A percentile compares a stretch with the other conserved stretches of the same genome.
Conservation (phyloP, 92 coral and sea anemone genomes). For the Galaxea fascicularis region DNA sequence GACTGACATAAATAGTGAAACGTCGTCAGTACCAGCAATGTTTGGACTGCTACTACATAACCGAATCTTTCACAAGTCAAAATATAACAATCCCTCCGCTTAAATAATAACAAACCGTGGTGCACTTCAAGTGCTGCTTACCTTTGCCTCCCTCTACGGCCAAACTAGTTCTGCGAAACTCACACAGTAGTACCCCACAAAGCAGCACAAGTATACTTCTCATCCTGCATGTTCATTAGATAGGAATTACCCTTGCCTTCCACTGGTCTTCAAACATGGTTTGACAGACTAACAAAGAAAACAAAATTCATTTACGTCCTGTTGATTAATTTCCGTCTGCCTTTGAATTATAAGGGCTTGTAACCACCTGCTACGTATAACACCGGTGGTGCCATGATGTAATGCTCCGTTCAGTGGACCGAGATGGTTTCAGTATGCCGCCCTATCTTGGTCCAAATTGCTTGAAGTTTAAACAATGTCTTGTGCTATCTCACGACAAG, state of each 20-base stretch:
- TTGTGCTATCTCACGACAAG: background rate
- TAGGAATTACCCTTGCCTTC: background rate
- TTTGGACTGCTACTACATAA: background rate
- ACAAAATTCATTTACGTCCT: too few relatives aligned
- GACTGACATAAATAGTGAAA: background rate
- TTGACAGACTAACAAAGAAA: background rate
- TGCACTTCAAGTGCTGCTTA: constrained; percentile 11
- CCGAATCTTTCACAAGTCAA: background rate
- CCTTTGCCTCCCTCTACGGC: constrained; percentile 14
- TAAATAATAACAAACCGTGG: background rate
- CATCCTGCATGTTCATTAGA: constrained; percentile 46
- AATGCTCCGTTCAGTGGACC: background rate
- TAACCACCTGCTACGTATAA: constrained; percentile 17
- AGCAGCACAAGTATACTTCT: constrained; percentile 3
- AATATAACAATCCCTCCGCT: background rate
- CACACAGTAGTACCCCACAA: background rate
- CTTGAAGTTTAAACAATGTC: background rate
- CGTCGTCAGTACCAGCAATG: background rate
- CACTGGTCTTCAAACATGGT: background rate
- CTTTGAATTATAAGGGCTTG: background rate
- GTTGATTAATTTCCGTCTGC: background rate
- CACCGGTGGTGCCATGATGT: constrained; percentile 31
- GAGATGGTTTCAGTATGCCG: background rate
- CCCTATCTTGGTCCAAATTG: background rate
- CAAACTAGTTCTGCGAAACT: background rate